phyloP scores from a whole-genome alignment of 2,888 invertebrate species.

The Ormyrus nitidulus region DNA sequence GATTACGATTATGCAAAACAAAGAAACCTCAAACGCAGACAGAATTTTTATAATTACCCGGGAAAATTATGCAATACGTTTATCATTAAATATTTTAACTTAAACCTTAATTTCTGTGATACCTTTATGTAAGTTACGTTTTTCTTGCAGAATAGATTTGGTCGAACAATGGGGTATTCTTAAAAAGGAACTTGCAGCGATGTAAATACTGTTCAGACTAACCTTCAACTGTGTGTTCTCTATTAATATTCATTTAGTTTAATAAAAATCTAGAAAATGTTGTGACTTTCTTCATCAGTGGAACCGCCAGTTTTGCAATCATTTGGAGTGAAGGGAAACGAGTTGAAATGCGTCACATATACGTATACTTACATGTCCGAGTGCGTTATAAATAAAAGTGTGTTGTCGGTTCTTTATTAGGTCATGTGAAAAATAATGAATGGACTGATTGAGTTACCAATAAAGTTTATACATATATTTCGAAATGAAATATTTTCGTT shows the following conservation, averaged over 20 bases:
- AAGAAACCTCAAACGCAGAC: background rate
- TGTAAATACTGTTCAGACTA: conserved; percentile 1
- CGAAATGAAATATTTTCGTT: too few relatives aligned
- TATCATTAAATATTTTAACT: too few relatives aligned
- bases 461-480: too few relatives aligned
- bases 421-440: conserved; percentile 13
- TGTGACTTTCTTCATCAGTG: conserved; percentile 11
- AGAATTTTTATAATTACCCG: conserved; percentile 15
- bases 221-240: conserved; percentile 2
- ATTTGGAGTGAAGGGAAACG: conserved; percentile 56
- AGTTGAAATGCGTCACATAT: conserved; percentile 28
- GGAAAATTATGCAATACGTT: too few relatives aligned
- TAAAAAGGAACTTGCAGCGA: too few relatives aligned
- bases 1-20: conserved; percentile 5
- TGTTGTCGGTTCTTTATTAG: conserved; percentile 10
- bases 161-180: too few relatives aligned
- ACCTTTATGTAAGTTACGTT: too few relatives aligned
- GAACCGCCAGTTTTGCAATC: conserved; percentile 53
- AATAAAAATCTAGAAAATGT: conserved; percentile 13
- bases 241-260: conserved; percentile 2
- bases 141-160: too few relatives aligned
- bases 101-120: too few relatives aligned
- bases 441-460: too few relatives aligned
- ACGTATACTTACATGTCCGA: background rate
- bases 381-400: conserved; percentile 1